A percentile compares a stretch with the other conserved stretches of the same genome.
phyloP scores from a whole-genome alignment of 2,888 invertebrate species.

The Cenopis cana region DNA sequence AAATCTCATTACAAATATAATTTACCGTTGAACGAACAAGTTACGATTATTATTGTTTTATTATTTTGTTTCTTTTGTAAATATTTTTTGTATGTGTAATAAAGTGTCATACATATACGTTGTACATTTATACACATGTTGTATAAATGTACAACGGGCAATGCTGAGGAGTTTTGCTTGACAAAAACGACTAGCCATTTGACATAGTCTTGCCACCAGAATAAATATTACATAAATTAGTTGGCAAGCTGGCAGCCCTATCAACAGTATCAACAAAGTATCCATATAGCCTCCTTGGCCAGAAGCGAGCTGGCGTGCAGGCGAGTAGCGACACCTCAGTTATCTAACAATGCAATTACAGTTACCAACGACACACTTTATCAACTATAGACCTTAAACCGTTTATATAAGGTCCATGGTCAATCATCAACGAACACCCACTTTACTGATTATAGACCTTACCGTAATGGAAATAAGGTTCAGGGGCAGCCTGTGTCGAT shows the following conservation, averaged over 20 bases:
- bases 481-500: neutral
- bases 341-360: constrained; percentile 28
- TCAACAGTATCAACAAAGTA: neutral
- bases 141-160: too few relatives aligned
- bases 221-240: too few relatives aligned
- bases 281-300: neutral
- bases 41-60: too few relatives aligned
- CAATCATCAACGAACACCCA: neutral
- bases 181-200: too few relatives aligned
- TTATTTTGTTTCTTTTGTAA: too few relatives aligned
- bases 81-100: too few relatives aligned
- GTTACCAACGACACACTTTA: neutral
- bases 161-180: too few relatives aligned
- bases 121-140: too few relatives aligned
- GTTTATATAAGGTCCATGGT: neutral
- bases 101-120: too few relatives aligned
- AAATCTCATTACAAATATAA: too few relatives aligned
- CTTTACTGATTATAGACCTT: neutral
- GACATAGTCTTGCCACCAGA: too few relatives aligned
- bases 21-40: too few relatives aligned
- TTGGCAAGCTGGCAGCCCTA: constrained; percentile 19
- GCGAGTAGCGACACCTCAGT: constrained; percentile 28
- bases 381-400: neutral
- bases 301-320: constrained; percentile 14
- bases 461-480: neutral